Conservation (phyloP, 2,797 vertebrate species). For the Characodon lateralis region DNA sequence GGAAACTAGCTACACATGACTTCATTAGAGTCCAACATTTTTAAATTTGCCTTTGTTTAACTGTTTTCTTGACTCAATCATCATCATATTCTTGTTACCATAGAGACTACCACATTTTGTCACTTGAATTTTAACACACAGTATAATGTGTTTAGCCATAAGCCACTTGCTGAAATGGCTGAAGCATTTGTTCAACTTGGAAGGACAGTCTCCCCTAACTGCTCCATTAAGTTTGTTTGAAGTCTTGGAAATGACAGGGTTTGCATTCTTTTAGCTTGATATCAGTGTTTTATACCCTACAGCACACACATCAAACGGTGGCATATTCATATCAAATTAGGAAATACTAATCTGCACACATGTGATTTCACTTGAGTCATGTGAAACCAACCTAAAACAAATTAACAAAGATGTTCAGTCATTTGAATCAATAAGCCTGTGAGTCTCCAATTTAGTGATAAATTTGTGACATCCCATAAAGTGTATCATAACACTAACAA, state of each 20-base stretch:
- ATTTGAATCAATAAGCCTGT: background rate
- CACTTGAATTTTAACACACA: slow-evolving; percentile 11
- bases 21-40: background rate
- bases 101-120: slow-evolving; percentile 16
- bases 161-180: background rate
- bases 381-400: slow-evolving; percentile 40
- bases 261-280: background rate
- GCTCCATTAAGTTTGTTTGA: slow-evolving; percentile 1
- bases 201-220: background rate
- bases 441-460: background rate
- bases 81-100: slow-evolving; percentile 4
- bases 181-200: background rate
- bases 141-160: background rate
- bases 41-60: slow-evolving; percentile 6
- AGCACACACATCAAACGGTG: slow-evolving; percentile 9
- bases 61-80: background rate
- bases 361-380: slow-evolving; percentile 31
- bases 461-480: background rate
- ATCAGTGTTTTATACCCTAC: background rate
- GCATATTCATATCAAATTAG: slow-evolving; percentile 39
- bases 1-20: background rate
- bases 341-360: slow-evolving; percentile 36
- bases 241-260: background rate
- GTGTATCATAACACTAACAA: background rate
- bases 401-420: slow-evolving; percentile 13